Conservation (phyloP, 1,140 invertebrate species). For the Leptoteleia sp. region DNA sequence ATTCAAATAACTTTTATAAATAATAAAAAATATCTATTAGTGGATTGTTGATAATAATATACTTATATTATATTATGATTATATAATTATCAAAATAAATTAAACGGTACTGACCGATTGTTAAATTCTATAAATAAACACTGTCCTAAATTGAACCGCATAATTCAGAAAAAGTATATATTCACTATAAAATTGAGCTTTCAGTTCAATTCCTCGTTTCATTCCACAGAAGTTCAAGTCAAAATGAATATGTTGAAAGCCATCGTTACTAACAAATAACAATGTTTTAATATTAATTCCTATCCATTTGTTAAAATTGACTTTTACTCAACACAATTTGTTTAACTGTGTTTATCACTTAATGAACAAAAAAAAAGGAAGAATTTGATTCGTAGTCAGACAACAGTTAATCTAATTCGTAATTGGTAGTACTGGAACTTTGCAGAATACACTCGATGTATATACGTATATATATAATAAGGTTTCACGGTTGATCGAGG, state of each 20-base stretch:
- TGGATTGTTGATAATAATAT: too few relatives aligned
- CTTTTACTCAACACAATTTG: conserved; percentile 16
- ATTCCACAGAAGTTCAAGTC: too few relatives aligned
- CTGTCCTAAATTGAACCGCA: too few relatives aligned
- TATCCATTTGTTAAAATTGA: conserved; percentile 25
- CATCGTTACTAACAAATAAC: conserved; percentile 10
- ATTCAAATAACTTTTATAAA: too few relatives aligned
- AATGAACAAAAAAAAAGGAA: conserved; percentile 35
- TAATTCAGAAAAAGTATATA: too few relatives aligned
- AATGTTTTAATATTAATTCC: conserved; percentile 13
- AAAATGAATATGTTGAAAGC: neutral
- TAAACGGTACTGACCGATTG: neutral
- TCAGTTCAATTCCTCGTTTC: neutral
- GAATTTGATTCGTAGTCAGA: conserved; percentile 40
- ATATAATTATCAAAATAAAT: too few relatives aligned
- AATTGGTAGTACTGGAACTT: conserved; percentile 57
- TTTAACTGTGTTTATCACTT: conserved; percentile 38
- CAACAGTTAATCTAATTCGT: conserved; percentile 59
- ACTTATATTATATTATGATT: too few relatives aligned
- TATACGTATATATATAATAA: conserved; percentile 64
- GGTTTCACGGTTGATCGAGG: conserved; percentile 69
- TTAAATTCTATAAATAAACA: neutral
- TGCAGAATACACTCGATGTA: conserved; percentile 35
- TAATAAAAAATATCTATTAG: too few relatives aligned
- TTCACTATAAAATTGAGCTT: conserved; percentile 1